Evolutionary conservation across 2,888 invertebrate species (phyloP).

Genomic region (Dysmachus trigonus): DNA sequence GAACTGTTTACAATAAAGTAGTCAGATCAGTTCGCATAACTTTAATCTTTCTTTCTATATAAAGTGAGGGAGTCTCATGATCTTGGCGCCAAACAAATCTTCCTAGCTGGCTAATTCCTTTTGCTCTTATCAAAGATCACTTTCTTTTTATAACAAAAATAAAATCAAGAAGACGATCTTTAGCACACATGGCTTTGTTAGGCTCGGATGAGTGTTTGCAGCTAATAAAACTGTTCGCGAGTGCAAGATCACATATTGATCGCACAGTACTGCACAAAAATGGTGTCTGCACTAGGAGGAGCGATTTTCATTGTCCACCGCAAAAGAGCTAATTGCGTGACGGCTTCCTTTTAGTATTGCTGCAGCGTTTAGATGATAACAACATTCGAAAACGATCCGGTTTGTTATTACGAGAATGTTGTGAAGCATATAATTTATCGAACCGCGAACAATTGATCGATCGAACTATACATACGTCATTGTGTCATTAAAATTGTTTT

Average conservation of each 20-base stretch:
- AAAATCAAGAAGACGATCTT: background rate
- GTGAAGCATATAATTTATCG: background rate
- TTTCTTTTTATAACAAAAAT: conserved; percentile 10
- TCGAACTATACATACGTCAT: background rate
- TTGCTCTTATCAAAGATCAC: conserved; percentile 25
- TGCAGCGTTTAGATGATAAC: background rate
- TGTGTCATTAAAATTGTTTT: background rate
- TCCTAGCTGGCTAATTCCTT: background rate
- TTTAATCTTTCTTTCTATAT: background rate
- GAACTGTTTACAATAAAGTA: background rate
- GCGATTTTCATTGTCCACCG: background rate
- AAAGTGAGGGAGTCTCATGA: background rate
- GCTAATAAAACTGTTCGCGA: conserved; percentile 17
- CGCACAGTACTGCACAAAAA: background rate
- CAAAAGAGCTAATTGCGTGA: background rate
- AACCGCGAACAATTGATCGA: background rate
- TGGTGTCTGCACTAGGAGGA: background rate
- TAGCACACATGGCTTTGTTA: conserved; percentile 11
- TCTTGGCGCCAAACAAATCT: background rate
- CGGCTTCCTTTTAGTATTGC: background rate
- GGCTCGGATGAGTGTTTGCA: background rate
- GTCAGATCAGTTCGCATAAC: background rate
- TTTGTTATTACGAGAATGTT: background rate
- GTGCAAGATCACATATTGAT: conserved; percentile 28
- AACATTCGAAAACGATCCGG: background rate